A percentile compares a stretch with the other conserved stretches of the same genome.
These are phyloP conservation scores for Montipora sp. DNA, from an alignment of 64 coral and sea anemone genomes.

Conservation along the genomic window DNA sequence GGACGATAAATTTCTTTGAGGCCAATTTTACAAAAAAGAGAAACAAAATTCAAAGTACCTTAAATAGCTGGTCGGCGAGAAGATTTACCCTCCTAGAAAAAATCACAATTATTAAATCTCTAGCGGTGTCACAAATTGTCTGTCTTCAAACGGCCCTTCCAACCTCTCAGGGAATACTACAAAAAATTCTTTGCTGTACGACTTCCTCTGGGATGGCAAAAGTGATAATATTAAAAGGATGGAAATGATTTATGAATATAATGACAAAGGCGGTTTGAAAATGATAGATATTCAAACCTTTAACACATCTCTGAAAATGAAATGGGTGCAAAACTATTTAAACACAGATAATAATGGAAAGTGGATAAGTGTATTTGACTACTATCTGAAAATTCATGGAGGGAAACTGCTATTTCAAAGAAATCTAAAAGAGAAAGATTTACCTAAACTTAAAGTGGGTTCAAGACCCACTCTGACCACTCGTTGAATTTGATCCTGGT, in stretches of 20 bases:
- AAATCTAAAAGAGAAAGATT: neutral
- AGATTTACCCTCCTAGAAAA: too few species aligned
- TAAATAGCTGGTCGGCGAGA: too few species aligned
- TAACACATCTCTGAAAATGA: too few species aligned
- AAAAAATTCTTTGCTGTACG: constrained; percentile 5
- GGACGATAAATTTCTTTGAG: neutral
- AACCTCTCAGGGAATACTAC: neutral
- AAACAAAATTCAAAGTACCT: constrained; percentile 5
- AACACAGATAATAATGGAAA: neutral
- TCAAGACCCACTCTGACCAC: too few species aligned
- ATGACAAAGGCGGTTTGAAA: constrained; percentile 3
- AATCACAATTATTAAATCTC: neutral
- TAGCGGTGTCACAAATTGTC: constrained; percentile 22
- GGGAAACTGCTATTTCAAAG: neutral
- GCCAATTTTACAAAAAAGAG: constrained; percentile 11
- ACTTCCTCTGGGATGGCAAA: too few species aligned
- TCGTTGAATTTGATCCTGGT: too few species aligned
- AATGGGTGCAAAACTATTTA: neutral
- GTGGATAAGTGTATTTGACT: too few species aligned
- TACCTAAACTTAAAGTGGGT: too few species aligned
- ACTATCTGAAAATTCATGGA: neutral
- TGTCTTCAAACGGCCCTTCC: neutral
- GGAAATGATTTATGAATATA: too few species aligned
- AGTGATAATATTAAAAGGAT: neutral
- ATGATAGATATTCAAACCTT: too few species aligned